These are phyloP conservation scores for Heliconius cydno DNA, from an alignment of 2,888 invertebrate genomes.

Conservation along the genomic window DNA sequence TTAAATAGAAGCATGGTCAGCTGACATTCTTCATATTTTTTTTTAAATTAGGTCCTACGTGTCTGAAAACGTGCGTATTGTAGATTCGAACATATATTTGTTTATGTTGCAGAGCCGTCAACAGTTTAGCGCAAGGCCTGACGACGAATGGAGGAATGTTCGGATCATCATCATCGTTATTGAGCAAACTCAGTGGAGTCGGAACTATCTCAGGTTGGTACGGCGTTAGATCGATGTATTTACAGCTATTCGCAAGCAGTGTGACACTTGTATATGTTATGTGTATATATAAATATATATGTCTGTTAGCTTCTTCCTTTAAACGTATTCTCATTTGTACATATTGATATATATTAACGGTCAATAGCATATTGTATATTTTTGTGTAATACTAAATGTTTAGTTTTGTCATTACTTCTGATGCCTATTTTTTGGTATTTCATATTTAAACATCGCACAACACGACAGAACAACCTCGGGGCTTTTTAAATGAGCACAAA, in stretches of 20 bases:
- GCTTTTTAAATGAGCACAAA: slow-evolving; percentile 38
- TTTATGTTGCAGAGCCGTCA: slow-evolving; percentile 78
- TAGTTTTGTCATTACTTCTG: slow-evolving; percentile 23
- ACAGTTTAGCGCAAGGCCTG: slow-evolving; percentile 83
- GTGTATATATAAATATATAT: background rate
- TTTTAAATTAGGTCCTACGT: slow-evolving; percentile 43
- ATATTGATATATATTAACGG: background rate
- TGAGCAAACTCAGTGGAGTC: slow-evolving; percentile 81
- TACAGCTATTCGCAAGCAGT: slow-evolving; percentile 41
- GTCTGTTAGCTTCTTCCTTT: background rate
- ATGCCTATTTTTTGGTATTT: slow-evolving; percentile 27
- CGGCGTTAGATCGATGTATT: slow-evolving; percentile 48
- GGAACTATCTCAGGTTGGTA: slow-evolving; percentile 80
- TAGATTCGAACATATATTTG: slow-evolving; percentile 49
- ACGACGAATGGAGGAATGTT: slow-evolving; percentile 88
- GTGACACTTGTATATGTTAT: slow-evolving; percentile 32
- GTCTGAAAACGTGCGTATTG: slow-evolving; percentile 38
- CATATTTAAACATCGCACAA: slow-evolving; percentile 30
- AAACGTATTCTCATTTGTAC: background rate
- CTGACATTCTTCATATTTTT: slow-evolving; percentile 49
- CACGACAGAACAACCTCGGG: slow-evolving; percentile 35
- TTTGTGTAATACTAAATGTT: background rate
- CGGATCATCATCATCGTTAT: slow-evolving; percentile 88
- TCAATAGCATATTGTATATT: background rate
- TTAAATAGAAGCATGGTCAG: slow-evolving; percentile 61